These are phyloP conservation scores for Candidula unifasciata DNA, from an alignment of 2,888 invertebrate genomes.

Conservation along the genomic window DNA sequence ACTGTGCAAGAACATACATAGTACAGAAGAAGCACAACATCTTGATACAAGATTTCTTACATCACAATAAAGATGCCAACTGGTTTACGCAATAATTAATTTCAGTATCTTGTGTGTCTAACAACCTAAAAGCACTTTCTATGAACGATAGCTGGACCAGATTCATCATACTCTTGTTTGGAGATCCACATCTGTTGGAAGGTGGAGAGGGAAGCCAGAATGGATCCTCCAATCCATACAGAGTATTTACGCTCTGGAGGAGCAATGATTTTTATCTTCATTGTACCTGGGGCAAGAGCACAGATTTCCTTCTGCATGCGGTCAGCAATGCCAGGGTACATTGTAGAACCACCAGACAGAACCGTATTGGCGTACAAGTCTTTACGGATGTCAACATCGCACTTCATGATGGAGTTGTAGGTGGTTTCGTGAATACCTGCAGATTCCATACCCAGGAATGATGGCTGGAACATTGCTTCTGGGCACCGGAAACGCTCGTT, in stretches of 20 bases:
- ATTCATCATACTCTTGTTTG: conserved; percentile 89
- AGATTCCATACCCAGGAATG: conserved; percentile 75
- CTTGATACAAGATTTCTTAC: background rate
- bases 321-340: conserved; percentile 97
- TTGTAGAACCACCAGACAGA: conserved; percentile 94
- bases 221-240: conserved; percentile 79
- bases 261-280: conserved; percentile 88
- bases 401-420: conserved; percentile 77
- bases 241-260: conserved; percentile 97
- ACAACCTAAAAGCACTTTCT: conserved; percentile 82
- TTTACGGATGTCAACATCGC: conserved; percentile 76
- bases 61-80: background rate
- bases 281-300: conserved; percentile 84
- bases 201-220: conserved; percentile 81
- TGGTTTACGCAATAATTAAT: background rate
- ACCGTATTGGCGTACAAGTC: conserved; percentile 81
- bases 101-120: conserved; percentile 19
- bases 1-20: background rate
- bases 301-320: conserved; percentile 98
- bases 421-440: conserved; percentile 76
- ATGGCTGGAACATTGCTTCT: conserved; percentile 71
- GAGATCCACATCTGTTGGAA: conserved; percentile 79
- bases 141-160: conserved; percentile 96
- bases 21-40: background rate
- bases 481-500: conserved; percentile 68